A percentile compares a stretch with the other conserved stretches of the same genome.
Conservation (phyloP, 2,888 invertebrate genomes). For the Pterobdella sp. region DNA sequence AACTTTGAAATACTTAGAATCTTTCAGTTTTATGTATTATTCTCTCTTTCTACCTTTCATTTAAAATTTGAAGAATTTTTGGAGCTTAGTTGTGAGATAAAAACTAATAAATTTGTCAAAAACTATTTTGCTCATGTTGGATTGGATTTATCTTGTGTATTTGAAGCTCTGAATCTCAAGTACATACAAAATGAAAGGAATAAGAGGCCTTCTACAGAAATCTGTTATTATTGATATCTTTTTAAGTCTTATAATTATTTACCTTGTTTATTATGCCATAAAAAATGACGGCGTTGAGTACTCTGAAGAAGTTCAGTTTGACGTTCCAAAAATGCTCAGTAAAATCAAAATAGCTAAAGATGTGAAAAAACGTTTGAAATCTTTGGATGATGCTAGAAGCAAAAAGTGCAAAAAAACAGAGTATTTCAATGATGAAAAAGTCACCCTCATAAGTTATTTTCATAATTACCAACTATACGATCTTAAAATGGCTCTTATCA, state of each 20-base stretch:
- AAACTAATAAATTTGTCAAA: no score
- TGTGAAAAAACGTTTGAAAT: neutral
- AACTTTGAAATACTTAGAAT: no score
- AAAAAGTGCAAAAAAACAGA: constrained; percentile 16
- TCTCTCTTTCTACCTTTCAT: no score
- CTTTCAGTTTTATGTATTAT: no score
- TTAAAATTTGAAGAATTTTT: no score
- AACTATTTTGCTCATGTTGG: no score
- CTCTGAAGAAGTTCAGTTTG: neutral
- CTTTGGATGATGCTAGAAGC: constrained; percentile 10
- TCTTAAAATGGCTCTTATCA: constrained; percentile 36
- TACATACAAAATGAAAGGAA: constrained; percentile 5
- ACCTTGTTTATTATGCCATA: neutral
- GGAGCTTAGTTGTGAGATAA: no score
- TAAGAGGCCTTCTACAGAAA: constrained; percentile 1
- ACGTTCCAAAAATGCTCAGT: neutral
- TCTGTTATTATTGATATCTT: neutral
- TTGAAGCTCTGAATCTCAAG: no score
- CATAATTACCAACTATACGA: constrained; percentile 38
- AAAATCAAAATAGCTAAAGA: neutral
- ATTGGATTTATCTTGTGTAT: no score
- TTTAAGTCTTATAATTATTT: neutral
- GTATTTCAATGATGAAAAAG: constrained; percentile 23
- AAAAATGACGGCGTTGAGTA: no score
- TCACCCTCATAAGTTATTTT: constrained; percentile 38